Conservation (phyloP, 2,797 vertebrate genomes). For the Phataginus tricuspis region DNA sequence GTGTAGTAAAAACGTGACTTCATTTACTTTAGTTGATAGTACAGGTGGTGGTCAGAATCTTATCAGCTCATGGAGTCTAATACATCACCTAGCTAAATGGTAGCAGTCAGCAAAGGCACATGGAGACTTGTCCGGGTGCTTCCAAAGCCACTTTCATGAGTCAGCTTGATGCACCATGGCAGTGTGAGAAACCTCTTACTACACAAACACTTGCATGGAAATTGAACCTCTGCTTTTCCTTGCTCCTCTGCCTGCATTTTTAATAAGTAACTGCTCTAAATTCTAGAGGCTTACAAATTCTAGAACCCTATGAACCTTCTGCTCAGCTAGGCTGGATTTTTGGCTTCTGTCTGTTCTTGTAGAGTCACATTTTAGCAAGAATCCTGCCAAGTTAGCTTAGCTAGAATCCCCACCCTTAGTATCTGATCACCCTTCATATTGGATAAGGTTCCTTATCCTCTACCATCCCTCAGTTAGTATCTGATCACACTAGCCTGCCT, state of each 20-base stretch:
- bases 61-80: background rate
- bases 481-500: background rate
- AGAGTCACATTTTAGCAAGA: background rate
- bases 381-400: background rate
- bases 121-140: background rate
- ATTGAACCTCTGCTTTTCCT: background rate
- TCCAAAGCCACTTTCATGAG: fast-evolving
- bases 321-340: background rate
- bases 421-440: background rate
- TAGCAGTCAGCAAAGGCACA: background rate
- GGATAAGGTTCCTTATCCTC: background rate
- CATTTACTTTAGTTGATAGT: background rate
- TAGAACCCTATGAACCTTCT: background rate
- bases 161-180: background rate
- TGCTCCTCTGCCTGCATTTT: background rate
- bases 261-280: background rate
- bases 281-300: background rate
- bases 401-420: background rate
- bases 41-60: background rate
- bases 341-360: background rate
- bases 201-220: background rate
- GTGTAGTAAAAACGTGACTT: background rate
- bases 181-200: background rate
- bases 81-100: too few species aligned
- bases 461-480: background rate